Evolutionary conservation across 2,113 vertebrate species (phyloP).

Genomic region (Egretta garzetta): DNA sequence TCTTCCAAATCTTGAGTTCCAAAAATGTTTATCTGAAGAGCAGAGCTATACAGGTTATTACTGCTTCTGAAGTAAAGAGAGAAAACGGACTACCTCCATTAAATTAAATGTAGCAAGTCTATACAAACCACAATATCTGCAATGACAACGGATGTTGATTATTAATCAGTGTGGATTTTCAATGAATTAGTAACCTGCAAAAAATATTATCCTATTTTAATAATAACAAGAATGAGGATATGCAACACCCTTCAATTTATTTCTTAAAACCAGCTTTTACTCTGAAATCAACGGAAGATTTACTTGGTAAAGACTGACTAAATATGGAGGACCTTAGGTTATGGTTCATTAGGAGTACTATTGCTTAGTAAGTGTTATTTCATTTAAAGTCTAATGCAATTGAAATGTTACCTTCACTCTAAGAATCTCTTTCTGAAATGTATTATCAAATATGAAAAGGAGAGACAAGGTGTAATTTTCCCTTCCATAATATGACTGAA

Average conservation of each 20-base stretch:
- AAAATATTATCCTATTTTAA: background rate
- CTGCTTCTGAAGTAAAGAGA: background rate
- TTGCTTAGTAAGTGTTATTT: background rate
- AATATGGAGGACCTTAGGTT: background rate
- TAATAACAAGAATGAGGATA: background rate
- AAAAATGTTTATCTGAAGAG: background rate
- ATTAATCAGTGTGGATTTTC: background rate
- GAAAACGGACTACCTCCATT: background rate
- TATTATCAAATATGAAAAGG: slow-evolving; percentile 23
- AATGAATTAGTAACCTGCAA: background rate
- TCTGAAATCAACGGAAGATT: background rate
- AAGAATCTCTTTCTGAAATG: background rate
- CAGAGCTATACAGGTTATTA: background rate
- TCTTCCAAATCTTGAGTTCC: background rate
- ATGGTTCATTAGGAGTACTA: background rate
- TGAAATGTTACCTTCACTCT: background rate
- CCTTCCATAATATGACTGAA: background rate
- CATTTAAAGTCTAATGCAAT: background rate
- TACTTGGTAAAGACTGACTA: background rate
- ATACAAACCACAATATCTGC: background rate
- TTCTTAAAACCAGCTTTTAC: background rate
- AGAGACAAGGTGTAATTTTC: background rate
- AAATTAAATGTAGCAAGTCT: background rate
- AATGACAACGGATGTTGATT: background rate
- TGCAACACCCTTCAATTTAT: background rate